A percentile compares a stretch with the other conserved stretches of the same genome.
Evolutionary conservation across 1,140 invertebrate genomes (phyloP).

Genomic region (Lasioglossum albipes): DNA sequence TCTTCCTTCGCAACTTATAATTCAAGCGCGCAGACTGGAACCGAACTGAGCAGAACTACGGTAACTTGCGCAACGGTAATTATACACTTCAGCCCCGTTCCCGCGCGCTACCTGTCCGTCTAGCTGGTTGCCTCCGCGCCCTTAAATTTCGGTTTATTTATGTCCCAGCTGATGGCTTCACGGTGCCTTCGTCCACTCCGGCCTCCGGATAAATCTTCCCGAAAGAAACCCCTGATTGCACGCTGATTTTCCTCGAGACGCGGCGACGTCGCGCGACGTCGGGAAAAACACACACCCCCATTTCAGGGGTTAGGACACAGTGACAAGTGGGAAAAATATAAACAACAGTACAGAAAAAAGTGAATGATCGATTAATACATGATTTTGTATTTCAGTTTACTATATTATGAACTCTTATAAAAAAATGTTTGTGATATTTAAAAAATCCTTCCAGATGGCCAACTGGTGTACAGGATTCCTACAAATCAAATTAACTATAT

Average conservation of each 20-base stretch:
- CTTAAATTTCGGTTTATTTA: slow-evolving; percentile 80
- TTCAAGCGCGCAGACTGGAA: slow-evolving; percentile 80
- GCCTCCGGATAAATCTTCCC: slow-evolving; percentile 44
- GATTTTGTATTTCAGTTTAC: too few species aligned
- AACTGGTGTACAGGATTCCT: too few species aligned
- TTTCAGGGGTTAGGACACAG: too few species aligned
- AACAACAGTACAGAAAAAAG: too few species aligned
- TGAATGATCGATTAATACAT: too few species aligned
- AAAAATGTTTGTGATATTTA: too few species aligned
- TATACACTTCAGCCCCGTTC: slow-evolving; percentile 76
- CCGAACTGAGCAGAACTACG: slow-evolving; percentile 77
- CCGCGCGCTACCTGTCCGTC: slow-evolving; percentile 64
- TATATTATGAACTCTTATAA: too few species aligned
- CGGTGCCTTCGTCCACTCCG: slow-evolving; percentile 55
- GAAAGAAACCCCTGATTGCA: neutral
- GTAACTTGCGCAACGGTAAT: slow-evolving; percentile 79
- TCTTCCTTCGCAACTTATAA: slow-evolving; percentile 80
- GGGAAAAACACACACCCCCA: too few species aligned
- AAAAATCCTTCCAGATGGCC: too few species aligned
- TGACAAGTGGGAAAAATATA: too few species aligned
- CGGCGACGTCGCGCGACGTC: too few species aligned
- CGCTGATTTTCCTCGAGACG: neutral
- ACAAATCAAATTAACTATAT: too few species aligned
- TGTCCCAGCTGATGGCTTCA: slow-evolving; percentile 74
- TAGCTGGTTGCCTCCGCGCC: slow-evolving; percentile 66